Percentiles rank a stretch among this genome's conserved stretches.
phyloP scores from a whole-genome alignment of 2,888 invertebrate species.

The Apotomis capreana region DNA sequence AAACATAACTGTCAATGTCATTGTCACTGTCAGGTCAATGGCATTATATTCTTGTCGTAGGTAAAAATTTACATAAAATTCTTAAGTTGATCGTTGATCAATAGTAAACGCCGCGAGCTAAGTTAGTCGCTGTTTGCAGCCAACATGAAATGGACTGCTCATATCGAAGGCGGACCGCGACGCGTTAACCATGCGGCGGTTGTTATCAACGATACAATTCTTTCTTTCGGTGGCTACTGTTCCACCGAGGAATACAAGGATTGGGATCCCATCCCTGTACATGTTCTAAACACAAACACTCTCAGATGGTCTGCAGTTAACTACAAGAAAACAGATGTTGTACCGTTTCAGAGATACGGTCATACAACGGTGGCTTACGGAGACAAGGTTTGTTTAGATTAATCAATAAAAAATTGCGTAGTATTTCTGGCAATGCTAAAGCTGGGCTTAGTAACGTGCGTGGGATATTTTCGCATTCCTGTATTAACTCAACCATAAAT shows the following conservation, averaged over 20 bases:
- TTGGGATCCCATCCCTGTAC: constrained; percentile 92
- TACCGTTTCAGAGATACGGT: constrained; percentile 94
- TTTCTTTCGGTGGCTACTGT: constrained; percentile 96
- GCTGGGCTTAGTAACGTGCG: neutral
- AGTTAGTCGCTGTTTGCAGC: constrained; percentile 29
- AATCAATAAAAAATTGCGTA: neutral
- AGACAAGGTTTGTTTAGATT: constrained; percentile 78
- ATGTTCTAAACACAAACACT: constrained; percentile 90
- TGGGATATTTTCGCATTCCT: neutral
- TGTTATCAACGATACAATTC: constrained; percentile 89
- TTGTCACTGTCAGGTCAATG: constrained; percentile 25
- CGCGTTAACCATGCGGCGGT: constrained; percentile 97
- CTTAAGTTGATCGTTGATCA: constrained; percentile 20
- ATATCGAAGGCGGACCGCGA: constrained; percentile 94
- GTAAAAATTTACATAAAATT: constrained; percentile 30
- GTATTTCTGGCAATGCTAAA: neutral
- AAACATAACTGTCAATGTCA: constrained; percentile 14
- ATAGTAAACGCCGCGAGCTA: constrained; percentile 3
- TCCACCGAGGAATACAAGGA: constrained; percentile 91
- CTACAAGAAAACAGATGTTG: constrained; percentile 78
- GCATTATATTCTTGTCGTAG: constrained; percentile 2
- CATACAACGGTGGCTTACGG: constrained; percentile 94
- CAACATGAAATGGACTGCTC: constrained; percentile 92
- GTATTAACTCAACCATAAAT: no score
- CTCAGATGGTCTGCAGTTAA: constrained; percentile 83